Evolutionary conservation across 2,113 vertebrate genomes (phyloP), one percentile per base, ranked within the genome.

Genomic region (Coregonus clupeaformis): DNA sequence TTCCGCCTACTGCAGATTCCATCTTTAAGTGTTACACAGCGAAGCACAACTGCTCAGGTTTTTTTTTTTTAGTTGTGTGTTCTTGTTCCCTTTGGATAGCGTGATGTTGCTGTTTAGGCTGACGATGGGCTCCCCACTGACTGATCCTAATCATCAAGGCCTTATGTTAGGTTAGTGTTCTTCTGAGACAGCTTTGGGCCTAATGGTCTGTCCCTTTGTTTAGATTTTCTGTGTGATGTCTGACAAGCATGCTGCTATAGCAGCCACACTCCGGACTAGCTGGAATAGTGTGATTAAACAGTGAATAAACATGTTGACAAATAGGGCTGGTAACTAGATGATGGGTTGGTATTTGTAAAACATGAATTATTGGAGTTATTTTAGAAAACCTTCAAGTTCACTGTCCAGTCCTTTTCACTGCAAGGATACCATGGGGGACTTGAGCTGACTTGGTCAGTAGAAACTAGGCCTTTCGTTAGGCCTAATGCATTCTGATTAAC

Each of bases 211-310:
- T 47, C 13, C 59, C 16, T 4, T 63, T 72, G 59, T 45, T 72
- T 22, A 45, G 5, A 12, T 73, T n/a, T 65, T 73, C 71, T 64
- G 57, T 72, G 25, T 72, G 71, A 72, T 73, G 20, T 60, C 16
- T 47, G 32, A n/a, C 72, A 4, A 55, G 5, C 52, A 55, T 16
- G 52, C 52, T 55, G 52, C 52, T 55, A 1, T 1, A 20, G 18
- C 16, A 55, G 18, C 3, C 52, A 55, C 52, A 14, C 16, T 14
- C 0, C 16, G 52, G 16, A 55, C 52, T 18, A 20, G 18, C 52
- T 20, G 18, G 32, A 18, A 52, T 18, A 18, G 12, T 52, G 49
- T 11, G 49, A 52, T 52, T 52, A 18, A 14, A 52, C 49, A 18
- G 49, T 52, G 49, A 52, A 55, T 55, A 55, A 20, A 55, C 49